phyloP scores from a whole-genome alignment of 92 coral and sea anemone genomes.

The Pocillopora grandis region DNA sequence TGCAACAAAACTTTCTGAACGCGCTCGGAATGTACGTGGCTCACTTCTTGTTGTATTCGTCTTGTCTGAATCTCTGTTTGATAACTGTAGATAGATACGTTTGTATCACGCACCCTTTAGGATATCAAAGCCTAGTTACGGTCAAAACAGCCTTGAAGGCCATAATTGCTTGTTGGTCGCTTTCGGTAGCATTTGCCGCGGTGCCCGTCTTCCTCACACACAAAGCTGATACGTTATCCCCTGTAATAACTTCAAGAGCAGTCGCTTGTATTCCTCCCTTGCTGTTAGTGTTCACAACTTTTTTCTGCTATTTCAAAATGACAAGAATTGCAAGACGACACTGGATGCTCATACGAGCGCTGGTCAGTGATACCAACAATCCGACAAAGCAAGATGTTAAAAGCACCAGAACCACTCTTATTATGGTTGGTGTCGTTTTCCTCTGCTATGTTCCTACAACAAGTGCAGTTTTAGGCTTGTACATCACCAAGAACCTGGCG shows the following conservation, averaged over 20 bases:
- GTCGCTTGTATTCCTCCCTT: not conserved
- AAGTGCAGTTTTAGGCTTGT: not conserved
- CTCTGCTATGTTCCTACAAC: not conserved
- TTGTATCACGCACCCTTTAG: not conserved
- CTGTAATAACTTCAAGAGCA: not conserved
- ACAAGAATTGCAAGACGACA: constrained; percentile 10
- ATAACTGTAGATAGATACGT: constrained; percentile 14
- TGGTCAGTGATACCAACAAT: not conserved
- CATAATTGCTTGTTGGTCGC: not conserved
- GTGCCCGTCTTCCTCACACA: not conserved
- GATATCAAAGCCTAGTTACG: not conserved
- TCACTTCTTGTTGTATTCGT: not conserved
- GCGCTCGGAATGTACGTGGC: not conserved
- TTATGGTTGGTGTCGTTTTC: not conserved
- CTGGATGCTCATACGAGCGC: not conserved
- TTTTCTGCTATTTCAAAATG: not conserved
- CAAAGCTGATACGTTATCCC: not conserved
- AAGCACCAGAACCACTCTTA: not conserved
- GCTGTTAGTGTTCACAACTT: not conserved
- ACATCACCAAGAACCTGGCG: not conserved
- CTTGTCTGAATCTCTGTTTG: constrained; percentile 6
- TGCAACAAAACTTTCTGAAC: not conserved
- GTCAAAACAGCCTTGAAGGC: not conserved
- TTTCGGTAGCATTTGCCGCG: not conserved
- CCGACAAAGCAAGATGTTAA: not conserved